Evolutionary conservation across 2,797 vertebrate genomes (phyloP).

Genomic region (Merluccius polli): DNA sequence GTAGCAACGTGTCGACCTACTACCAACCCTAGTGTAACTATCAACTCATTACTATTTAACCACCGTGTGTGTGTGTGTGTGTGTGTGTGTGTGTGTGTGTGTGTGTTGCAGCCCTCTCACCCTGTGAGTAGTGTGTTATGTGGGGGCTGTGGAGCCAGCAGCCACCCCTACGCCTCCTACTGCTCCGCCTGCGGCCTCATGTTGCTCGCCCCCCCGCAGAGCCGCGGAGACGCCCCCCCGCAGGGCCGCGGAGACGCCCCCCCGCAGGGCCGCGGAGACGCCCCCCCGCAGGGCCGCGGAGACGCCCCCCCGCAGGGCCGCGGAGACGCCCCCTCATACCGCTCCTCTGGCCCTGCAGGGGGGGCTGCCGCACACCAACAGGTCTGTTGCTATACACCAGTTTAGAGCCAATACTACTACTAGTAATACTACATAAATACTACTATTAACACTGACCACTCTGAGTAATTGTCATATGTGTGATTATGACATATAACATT

Average conservation of each 20-base stretch:
- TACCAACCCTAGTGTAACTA: too few relatives aligned
- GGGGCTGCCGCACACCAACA: not conserved
- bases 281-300: constrained; percentile 41
- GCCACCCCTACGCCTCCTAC: constrained; percentile 71
- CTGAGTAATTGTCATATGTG: too few relatives aligned
- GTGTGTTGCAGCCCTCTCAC: constrained; percentile 4
- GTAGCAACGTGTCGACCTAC: too few relatives aligned
- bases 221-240: constrained; percentile 43
- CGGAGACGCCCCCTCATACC: not conserved
- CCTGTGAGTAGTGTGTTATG: constrained; percentile 71
- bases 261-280: constrained; percentile 35
- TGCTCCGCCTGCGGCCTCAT: constrained; percentile 78
- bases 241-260: constrained; percentile 47
- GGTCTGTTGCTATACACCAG: not conserved
- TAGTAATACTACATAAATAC: too few relatives aligned
- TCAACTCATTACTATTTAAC: too few relatives aligned
- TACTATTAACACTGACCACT: not conserved
- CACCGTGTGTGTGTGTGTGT: too few relatives aligned
- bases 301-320: constrained; percentile 45
- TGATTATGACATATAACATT: not conserved
- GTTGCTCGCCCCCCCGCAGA: constrained; percentile 62
- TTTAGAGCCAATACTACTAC: not conserved
- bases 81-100: constrained; percentile 15
- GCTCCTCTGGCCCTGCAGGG: not conserved
- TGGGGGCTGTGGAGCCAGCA: constrained; percentile 76